Conservation (phyloP, 2,888 invertebrate species). For the Aphidoletes aphidimyza region DNA sequence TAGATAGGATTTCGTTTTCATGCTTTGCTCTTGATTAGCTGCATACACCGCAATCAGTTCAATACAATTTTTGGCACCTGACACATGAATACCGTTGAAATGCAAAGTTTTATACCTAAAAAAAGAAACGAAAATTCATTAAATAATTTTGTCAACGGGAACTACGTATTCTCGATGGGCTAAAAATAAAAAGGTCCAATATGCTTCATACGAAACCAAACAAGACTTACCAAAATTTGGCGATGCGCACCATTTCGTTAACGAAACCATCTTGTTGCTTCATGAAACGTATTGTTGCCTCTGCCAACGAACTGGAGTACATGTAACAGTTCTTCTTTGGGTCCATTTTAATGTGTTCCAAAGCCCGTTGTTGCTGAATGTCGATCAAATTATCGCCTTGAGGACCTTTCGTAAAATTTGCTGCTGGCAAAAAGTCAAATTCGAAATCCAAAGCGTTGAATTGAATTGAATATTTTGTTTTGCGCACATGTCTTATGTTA, state of each 20-base stretch:
- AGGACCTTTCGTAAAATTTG: background rate
- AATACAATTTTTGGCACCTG: conserved; percentile 34
- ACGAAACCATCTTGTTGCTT: conserved; percentile 35
- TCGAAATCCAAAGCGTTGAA: conserved; percentile 19
- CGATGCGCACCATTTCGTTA: conserved; percentile 48
- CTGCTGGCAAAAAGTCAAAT: conserved; percentile 40
- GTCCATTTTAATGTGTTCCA: background rate
- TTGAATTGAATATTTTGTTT: conserved; percentile 26
- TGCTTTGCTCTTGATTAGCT: background rate
- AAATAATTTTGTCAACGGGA: too few relatives aligned
- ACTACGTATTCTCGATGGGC: conserved; percentile 1
- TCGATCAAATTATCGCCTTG: background rate
- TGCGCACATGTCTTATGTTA: background rate
- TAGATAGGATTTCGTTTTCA: background rate
- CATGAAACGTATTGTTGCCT: conserved; percentile 13
- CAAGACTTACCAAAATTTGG: conserved; percentile 50
- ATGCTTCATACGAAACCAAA: background rate
- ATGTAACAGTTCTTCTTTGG: conserved; percentile 11
- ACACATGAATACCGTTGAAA: conserved; percentile 1
- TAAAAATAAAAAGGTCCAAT: too few relatives aligned
- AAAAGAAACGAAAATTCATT: too few relatives aligned
- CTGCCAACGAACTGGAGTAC: conserved; percentile 53
- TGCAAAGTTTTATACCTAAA: conserved; percentile 40
- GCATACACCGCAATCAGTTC: conserved; percentile 35
- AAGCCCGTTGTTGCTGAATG: background rate